A percentile compares a stretch with the other conserved stretches of the same genome.
phyloP scores from a whole-genome alignment of 2,888 invertebrate species.

The Malachius bipustulatus region DNA sequence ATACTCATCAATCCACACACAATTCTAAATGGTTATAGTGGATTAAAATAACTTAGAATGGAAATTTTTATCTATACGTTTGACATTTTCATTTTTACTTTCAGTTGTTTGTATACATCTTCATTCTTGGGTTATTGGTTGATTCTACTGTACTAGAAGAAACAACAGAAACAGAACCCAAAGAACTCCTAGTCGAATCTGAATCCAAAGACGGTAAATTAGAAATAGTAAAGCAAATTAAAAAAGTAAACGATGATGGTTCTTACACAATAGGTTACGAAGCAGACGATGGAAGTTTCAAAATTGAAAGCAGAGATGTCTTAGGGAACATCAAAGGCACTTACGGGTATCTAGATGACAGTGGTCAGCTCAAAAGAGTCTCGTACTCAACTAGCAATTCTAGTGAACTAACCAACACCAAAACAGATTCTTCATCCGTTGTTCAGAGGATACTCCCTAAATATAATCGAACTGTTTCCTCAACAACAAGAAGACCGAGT shows the following conservation, averaged over 20 bases:
- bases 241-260: slow-evolving; percentile 69
- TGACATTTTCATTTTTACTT: too few relatives aligned
- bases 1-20: neutral
- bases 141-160: too few relatives aligned
- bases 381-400: slow-evolving; percentile 54
- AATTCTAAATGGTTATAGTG: neutral
- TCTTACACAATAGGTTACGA: slow-evolving; percentile 78
- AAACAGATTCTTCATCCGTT: slow-evolving; percentile 30
- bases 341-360: slow-evolving; percentile 67
- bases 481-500: slow-evolving; percentile 45
- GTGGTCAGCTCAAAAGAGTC: slow-evolving; percentile 67
- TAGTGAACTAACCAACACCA: slow-evolving; percentile 37
- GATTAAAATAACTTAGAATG: neutral
- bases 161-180: slow-evolving; percentile 31
- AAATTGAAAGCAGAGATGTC: slow-evolving; percentile 71
- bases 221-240: slow-evolving; percentile 71
- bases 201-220: slow-evolving; percentile 61
- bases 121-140: too few relatives aligned
- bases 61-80: too few relatives aligned
- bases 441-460: slow-evolving; percentile 35
- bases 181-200: slow-evolving; percentile 46
- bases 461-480: slow-evolving; percentile 36
- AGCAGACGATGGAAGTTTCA: slow-evolving; percentile 75
- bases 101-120: too few relatives aligned
- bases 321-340: slow-evolving; percentile 72